phyloP scores from a whole-genome alignment of 1,140 invertebrate genomes.

The Drosophila murphyi region DNA sequence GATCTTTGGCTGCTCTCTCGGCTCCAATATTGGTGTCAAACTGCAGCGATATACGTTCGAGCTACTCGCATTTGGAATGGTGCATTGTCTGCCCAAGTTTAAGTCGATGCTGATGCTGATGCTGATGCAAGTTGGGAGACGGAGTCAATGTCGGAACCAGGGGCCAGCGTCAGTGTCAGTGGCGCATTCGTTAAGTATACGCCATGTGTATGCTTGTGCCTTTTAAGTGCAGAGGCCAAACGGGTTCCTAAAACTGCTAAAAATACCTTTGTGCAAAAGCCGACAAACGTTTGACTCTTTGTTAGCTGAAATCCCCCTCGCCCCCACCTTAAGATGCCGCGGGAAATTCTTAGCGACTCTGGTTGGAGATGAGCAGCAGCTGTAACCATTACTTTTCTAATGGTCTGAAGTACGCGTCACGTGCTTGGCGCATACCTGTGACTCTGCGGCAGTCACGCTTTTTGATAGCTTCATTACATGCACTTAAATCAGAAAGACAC shows the following conservation, averaged over 20 bases:
- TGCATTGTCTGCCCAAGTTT: constrained; percentile 39
- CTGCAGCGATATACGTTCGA: constrained; percentile 57
- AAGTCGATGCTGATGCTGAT: constrained; percentile 6
- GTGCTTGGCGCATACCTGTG: not conserved
- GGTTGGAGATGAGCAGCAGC: not conserved
- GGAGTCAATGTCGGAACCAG: constrained; percentile 12
- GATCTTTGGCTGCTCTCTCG: constrained; percentile 10
- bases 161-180: constrained; percentile 67
- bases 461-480: constrained; percentile 22
- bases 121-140: constrained; percentile 1
- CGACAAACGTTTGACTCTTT: constrained; percentile 55
- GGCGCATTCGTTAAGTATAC: constrained; percentile 78
- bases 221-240: constrained; percentile 69
- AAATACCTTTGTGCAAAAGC: constrained; percentile 45
- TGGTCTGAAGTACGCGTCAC: constrained; percentile 15
- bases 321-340: constrained; percentile 21
- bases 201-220: constrained; percentile 62
- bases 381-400: not conserved
- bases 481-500: constrained; percentile 6
- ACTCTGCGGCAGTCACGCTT: constrained; percentile 21
- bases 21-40: constrained; percentile 74
- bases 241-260: constrained; percentile 60
- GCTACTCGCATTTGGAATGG: constrained; percentile 73
- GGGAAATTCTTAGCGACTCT: constrained; percentile 30
- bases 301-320: constrained; percentile 19